Evolutionary conservation across 2,888 invertebrate genomes (phyloP).

Genomic region (Drosophila buzzatii): DNA sequence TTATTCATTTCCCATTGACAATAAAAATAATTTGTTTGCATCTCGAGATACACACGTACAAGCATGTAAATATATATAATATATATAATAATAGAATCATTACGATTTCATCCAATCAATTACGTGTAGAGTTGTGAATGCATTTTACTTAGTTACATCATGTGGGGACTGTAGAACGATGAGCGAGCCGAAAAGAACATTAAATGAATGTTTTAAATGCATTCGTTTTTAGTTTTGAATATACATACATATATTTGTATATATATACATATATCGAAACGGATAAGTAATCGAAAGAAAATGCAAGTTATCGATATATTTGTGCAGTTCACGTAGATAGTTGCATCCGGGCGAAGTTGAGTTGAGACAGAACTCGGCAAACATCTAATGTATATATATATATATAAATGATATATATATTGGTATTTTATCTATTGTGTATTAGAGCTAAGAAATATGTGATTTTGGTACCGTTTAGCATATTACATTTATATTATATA

Average conservation of each 20-base stretch:
- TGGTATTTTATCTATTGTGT: background rate
- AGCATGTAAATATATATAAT: slow-evolving; percentile 14
- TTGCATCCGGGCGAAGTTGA: slow-evolving; percentile 16
- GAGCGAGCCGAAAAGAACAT: slow-evolving; percentile 5
- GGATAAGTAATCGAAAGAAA: background rate
- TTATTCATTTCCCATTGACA: slow-evolving; percentile 49
- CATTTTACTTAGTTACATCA: slow-evolving; percentile 5
- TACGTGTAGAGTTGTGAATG: slow-evolving; percentile 21
- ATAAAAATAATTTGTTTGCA: slow-evolving; percentile 65
- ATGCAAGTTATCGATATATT: slow-evolving; percentile 19
- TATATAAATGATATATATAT: background rate
- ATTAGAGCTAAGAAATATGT: slow-evolving; percentile 8
- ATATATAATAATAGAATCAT: slow-evolving; percentile 20
- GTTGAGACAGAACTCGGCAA: slow-evolving; percentile 29
- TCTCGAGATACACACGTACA: slow-evolving; percentile 17
- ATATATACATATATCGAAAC: slow-evolving; percentile 1
- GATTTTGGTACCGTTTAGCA: slow-evolving; percentile 39
- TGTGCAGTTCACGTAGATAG: slow-evolving; percentile 41
- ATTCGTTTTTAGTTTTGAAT: slow-evolving; percentile 39
- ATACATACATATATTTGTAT: background rate
- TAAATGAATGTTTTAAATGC: slow-evolving; percentile 57
- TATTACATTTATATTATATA: slow-evolving; percentile 17
- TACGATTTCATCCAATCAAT: slow-evolving; percentile 23
- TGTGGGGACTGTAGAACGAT: slow-evolving; percentile 26
- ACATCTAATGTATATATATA: slow-evolving; percentile 7